phyloP scores from a whole-genome alignment of 1,140 invertebrate genomes.

The Lutraria rhynchaena region DNA sequence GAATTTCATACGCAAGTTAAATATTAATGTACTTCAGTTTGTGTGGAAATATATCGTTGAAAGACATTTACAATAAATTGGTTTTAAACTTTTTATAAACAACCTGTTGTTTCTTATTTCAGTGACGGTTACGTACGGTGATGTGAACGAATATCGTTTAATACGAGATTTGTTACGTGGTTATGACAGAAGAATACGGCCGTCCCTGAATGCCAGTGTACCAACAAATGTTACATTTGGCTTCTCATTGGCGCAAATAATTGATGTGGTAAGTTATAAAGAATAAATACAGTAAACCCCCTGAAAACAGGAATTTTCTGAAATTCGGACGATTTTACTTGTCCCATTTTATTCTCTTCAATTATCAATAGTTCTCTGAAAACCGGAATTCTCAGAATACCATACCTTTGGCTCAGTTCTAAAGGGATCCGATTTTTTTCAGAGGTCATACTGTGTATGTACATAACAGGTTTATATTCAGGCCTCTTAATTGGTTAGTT shows the following conservation, averaged over 20 bases:
- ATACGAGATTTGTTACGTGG: constrained; percentile 95
- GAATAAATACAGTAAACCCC: too few species aligned
- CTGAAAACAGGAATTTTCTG: too few species aligned
- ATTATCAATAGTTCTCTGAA: too few species aligned
- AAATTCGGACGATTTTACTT: too few species aligned
- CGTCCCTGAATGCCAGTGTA: constrained; percentile 97
- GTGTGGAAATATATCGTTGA: neutral
- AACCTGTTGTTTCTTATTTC: constrained; percentile 46
- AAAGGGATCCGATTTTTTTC: too few species aligned
- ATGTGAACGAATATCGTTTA: constrained; percentile 93
- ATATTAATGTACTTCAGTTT: neutral
- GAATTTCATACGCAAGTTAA: too few species aligned
- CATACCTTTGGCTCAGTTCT: too few species aligned
- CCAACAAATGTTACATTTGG: constrained; percentile 98
- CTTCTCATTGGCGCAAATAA: constrained; percentile 99
- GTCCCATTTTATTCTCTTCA: too few species aligned
- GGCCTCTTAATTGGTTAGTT: too few species aligned
- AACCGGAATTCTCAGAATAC: too few species aligned
- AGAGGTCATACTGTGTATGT: too few species aligned
- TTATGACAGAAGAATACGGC: constrained; percentile 98
- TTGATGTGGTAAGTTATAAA: constrained; percentile 96
- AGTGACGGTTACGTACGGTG: constrained; percentile 62
- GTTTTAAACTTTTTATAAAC: neutral
- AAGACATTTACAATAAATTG: neutral
- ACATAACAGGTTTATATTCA: too few species aligned